Conservation (phyloP, 2,888 invertebrate species). For the Rhodophaea formosa region DNA sequence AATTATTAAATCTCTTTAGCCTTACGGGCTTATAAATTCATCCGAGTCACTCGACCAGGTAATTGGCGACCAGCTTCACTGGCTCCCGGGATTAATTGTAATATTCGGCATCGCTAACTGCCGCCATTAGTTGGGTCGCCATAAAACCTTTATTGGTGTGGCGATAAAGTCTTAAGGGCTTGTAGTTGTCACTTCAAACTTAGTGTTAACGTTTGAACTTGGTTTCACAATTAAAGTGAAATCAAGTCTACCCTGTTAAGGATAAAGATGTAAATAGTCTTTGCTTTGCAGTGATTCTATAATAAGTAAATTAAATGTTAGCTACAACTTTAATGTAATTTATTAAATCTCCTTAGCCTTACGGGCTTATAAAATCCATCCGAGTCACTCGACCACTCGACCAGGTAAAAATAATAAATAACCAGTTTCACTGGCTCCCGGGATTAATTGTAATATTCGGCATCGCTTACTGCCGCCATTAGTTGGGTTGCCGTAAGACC, state of each 20-base stretch:
- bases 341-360: no score
- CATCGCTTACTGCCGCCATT: neutral
- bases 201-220: neutral
- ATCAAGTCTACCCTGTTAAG: no score
- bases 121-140: neutral
- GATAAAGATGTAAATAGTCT: no score
- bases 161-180: neutral
- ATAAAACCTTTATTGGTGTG: neutral
- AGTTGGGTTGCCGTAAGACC: neutral
- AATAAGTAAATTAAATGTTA: no score
- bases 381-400: no score
- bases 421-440: no score
- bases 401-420: no score
- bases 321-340: no score
- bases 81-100: neutral
- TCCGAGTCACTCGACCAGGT: neutral
- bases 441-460: no score
- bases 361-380: no score
- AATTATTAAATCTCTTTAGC: neutral
- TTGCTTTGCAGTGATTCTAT: no score
- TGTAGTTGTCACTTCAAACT: neutral
- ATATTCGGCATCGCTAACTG: neutral
- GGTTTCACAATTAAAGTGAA: neutral
- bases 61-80: neutral
- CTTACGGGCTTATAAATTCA: neutral